Percentiles rank a stretch among this genome's conserved stretches.
Evolutionary conservation across 2,797 vertebrate genomes (phyloP).

Genomic region (Amazona finschi): DNA sequence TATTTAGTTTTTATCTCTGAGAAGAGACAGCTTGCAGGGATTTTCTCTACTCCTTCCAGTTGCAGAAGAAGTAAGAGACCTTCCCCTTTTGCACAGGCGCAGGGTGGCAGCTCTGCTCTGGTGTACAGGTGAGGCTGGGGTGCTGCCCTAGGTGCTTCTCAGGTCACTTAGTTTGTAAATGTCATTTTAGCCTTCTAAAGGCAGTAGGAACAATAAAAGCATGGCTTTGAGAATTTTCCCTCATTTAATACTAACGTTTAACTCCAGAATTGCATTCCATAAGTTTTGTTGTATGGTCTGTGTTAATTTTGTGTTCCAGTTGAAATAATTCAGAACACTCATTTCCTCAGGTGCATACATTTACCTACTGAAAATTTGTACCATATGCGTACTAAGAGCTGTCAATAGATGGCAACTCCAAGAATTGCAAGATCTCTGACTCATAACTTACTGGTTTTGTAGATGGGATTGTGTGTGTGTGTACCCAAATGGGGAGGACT

Average conservation of each 20-base stretch:
- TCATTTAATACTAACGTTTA: neutral
- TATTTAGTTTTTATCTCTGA: neutral
- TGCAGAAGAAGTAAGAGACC: neutral
- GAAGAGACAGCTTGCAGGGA: neutral
- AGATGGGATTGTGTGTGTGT: neutral
- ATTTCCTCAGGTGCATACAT: neutral
- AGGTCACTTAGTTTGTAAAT: neutral
- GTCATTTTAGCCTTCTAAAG: neutral
- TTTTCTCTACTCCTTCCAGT: neutral
- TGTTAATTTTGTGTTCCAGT: neutral
- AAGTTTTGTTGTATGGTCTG: neutral
- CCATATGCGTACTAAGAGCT: neutral
- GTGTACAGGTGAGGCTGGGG: rapidly evolving
- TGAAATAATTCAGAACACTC: neutral
- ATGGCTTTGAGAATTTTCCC: neutral
- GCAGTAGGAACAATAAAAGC: neutral
- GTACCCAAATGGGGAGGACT: neutral
- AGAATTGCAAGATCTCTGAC: neutral
- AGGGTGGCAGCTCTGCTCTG: neutral
- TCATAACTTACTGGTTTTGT: neutral
- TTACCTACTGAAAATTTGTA: neutral
- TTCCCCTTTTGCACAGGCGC: neutral
- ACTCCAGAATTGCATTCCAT: neutral
- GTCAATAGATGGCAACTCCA: neutral
- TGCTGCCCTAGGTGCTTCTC: neutral